A percentile compares a stretch with the other conserved stretches of the same genome.
Evolutionary conservation across 2,888 invertebrate genomes (phyloP).

Genomic region (Protodeltote pygarga): DNA sequence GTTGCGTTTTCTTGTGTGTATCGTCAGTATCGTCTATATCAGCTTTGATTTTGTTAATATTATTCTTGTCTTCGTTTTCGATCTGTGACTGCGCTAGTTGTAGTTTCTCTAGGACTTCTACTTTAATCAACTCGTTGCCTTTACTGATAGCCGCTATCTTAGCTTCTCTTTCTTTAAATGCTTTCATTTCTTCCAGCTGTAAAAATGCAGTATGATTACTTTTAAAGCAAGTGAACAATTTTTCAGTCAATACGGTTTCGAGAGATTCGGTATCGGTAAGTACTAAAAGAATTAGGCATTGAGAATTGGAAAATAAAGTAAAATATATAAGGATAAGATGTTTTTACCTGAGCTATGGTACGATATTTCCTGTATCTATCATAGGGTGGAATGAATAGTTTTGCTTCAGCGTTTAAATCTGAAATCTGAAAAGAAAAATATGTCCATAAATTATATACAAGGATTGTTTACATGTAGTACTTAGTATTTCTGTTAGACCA

Average conservation of each 20-base stretch:
- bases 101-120: conserved; percentile 65
- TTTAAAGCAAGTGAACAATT: too few species aligned
- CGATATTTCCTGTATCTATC: conserved; percentile 74
- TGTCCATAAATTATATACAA: neutral
- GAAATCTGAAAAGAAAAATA: conserved; percentile 61
- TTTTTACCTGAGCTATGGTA: conserved; percentile 65
- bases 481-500: neutral
- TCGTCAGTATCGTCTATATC: conserved; percentile 25
- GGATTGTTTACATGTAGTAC: neutral
- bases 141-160: conserved; percentile 68
- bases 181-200: conserved; percentile 71
- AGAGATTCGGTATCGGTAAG: too few species aligned
- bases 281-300: too few species aligned
- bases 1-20: conserved; percentile 44
- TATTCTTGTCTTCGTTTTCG: conserved; percentile 48
- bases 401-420: conserved; percentile 67
- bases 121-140: conserved; percentile 68
- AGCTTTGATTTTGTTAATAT: conserved; percentile 1
- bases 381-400: conserved; percentile 75
- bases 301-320: too few species aligned
- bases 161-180: conserved; percentile 70
- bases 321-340: conserved; percentile 16
- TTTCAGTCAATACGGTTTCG: too few species aligned
- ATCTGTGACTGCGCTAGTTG: conserved; percentile 58
- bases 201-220: conserved; percentile 36